phyloP scores from a whole-genome alignment of 2,113 vertebrate genomes.

The Antennarius striatus region DNA sequence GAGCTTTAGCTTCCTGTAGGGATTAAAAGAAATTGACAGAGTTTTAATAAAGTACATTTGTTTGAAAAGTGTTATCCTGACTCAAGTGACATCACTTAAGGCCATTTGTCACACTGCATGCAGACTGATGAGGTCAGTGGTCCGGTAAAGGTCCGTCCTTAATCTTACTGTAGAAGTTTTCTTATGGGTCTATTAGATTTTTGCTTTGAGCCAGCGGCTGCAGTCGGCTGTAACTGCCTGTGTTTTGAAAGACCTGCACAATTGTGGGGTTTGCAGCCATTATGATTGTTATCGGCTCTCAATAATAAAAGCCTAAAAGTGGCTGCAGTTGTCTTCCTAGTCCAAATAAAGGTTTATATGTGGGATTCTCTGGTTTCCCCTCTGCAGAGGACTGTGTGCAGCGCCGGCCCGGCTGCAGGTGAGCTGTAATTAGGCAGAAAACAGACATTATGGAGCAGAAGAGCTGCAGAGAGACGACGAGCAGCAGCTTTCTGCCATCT shows the following conservation, averaged over 20 bases:
- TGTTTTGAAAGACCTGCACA: conserved; percentile 57
- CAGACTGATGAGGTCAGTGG: too few relatives aligned
- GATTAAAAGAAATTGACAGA: too few relatives aligned
- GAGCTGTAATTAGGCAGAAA: conserved; percentile 74
- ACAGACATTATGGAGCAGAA: conserved; percentile 67
- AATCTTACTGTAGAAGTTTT: too few relatives aligned
- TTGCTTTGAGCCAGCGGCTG: too few relatives aligned
- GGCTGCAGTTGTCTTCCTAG: conserved; percentile 1
- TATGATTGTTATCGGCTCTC: conserved; percentile 70
- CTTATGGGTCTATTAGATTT: too few relatives aligned
- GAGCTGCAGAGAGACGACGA: conserved; percentile 59
- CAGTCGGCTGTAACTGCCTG: not conserved
- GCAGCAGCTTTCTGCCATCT: conserved; percentile 62
- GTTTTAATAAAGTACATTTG: too few relatives aligned
- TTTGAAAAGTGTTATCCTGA: too few relatives aligned
- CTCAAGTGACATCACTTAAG: too few relatives aligned
- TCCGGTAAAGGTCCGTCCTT: too few relatives aligned
- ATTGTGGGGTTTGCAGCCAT: conserved; percentile 59
- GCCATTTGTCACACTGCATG: too few relatives aligned
- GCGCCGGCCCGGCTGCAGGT: conserved; percentile 69
- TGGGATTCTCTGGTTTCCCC: conserved; percentile 2
- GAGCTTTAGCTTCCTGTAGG: too few relatives aligned
- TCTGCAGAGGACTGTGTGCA: conserved; percentile 28
- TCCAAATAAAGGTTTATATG: conserved; percentile 63
- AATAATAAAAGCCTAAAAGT: conserved; percentile 70